Percentiles rank a stretch among this genome's conserved stretches.
Conservation (phyloP, 1,140 invertebrate species). For the Musca vetustissima region DNA sequence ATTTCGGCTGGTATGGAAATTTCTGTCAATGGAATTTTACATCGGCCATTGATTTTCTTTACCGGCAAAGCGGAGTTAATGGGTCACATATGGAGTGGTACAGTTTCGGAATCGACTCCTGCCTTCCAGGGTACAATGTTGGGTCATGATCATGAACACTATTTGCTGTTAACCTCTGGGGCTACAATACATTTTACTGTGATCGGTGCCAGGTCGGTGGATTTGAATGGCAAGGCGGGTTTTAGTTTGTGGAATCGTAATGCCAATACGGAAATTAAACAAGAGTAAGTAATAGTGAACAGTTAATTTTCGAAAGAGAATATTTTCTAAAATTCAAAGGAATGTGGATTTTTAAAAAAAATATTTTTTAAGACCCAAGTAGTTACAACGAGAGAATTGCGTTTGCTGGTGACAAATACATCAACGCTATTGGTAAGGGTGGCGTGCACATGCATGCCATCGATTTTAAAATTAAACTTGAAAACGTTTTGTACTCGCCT, state of each 20-base stretch:
- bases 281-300: conserved; percentile 68
- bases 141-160: conserved; percentile 73
- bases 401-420: no score
- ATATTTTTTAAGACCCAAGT: no score
- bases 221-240: conserved; percentile 80
- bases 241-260: conserved; percentile 87
- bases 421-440: no score
- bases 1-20: conserved; percentile 86
- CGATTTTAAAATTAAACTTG: no score
- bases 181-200: conserved; percentile 71
- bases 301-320: no score
- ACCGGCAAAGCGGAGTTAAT: conserved; percentile 81
- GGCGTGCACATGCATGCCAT: no score
- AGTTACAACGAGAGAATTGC: no score
- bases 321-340: not conserved
- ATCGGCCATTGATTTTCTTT: conserved; percentile 85
- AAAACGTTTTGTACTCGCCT: no score
- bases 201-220: conserved; percentile 75
- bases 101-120: conserved; percentile 77
- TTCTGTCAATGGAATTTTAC: conserved; percentile 72
- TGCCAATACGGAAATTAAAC: conserved; percentile 78
- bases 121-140: conserved; percentile 77
- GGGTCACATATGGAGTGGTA: conserved; percentile 87
- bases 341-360: no score
- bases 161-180: conserved; percentile 72